Percentiles rank a stretch among this genome's conserved stretches.
Evolutionary conservation across 2,888 invertebrate species (phyloP).

Genomic region (Lithodes maja): DNA sequence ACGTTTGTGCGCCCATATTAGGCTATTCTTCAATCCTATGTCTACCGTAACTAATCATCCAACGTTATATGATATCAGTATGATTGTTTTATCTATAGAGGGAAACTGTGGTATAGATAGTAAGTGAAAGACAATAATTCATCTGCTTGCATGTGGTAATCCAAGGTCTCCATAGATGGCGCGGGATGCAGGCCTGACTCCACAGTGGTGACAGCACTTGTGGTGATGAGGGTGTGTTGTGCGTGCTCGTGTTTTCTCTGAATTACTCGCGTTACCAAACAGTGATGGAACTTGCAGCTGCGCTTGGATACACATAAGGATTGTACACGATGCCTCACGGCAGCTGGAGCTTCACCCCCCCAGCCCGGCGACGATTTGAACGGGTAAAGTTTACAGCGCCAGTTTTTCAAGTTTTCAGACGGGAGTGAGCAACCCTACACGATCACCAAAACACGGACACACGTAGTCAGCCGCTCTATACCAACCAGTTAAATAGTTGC

Average conservation of each 20-base stretch:
- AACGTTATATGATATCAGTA: no score
- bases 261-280: constrained; percentile 24
- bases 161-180: constrained; percentile 17
- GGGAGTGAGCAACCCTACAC: constrained; percentile 15
- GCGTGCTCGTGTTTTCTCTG: constrained; percentile 29
- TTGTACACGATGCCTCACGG: constrained; percentile 46
- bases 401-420: constrained; percentile 27
- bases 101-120: background rate
- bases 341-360: constrained; percentile 59
- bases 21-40: no score
- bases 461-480: background rate
- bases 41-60: no score
- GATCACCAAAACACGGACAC: background rate
- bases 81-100: no score
- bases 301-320: constrained; percentile 24
- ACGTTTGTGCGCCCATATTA: background rate
- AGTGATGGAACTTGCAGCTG: constrained; percentile 39
- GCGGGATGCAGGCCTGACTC: background rate
- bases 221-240: constrained; percentile 20
- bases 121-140: background rate
- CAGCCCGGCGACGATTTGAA: constrained; percentile 58
- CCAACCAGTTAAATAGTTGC: no score
- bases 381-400: constrained; percentile 45
- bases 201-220: constrained; percentile 44
- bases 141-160: constrained; percentile 13